phyloP scores from a whole-genome alignment of 2,113 vertebrate genomes.

The Dendropsophus ebraccatus region DNA sequence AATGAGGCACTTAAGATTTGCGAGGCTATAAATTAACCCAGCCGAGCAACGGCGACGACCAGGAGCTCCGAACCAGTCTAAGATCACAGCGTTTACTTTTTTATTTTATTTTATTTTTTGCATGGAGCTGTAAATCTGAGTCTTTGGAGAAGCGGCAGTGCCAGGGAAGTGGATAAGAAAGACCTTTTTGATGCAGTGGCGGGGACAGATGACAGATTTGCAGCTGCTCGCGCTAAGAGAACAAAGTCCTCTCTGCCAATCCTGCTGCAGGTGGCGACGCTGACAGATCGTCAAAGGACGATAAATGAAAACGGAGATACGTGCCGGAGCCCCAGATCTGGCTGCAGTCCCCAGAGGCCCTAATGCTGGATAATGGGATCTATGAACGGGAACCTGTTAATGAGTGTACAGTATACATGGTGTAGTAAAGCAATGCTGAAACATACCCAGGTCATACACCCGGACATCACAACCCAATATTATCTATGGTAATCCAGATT shows the following conservation, averaged over 20 bases:
- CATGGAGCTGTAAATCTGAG: constrained; percentile 40
- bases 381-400: neutral
- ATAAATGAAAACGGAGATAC: constrained; percentile 40
- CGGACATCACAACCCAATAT: neutral
- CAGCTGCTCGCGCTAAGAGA: constrained; percentile 23
- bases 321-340: constrained; percentile 17
- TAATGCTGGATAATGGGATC: neutral
- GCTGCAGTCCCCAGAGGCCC: constrained; percentile 4
- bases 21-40: constrained; percentile 29
- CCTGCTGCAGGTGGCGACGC: constrained; percentile 41
- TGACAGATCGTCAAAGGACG: constrained; percentile 22
- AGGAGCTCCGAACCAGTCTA: neutral
- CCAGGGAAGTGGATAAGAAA: constrained; percentile 27
- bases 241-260: constrained; percentile 47
- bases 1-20: constrained; percentile 45
- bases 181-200: constrained; percentile 24
- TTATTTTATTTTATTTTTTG: neutral
- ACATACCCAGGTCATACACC: neutral
- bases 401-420: neutral
- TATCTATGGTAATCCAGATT: too few species aligned
- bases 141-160: constrained; percentile 1
- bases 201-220: constrained; percentile 50
- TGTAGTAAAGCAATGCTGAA: neutral
- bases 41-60: constrained; percentile 7
- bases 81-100: constrained; percentile 6